Evolutionary conservation across 2,888 invertebrate genomes (phyloP).

Genomic region (Erebia ligea): DNA sequence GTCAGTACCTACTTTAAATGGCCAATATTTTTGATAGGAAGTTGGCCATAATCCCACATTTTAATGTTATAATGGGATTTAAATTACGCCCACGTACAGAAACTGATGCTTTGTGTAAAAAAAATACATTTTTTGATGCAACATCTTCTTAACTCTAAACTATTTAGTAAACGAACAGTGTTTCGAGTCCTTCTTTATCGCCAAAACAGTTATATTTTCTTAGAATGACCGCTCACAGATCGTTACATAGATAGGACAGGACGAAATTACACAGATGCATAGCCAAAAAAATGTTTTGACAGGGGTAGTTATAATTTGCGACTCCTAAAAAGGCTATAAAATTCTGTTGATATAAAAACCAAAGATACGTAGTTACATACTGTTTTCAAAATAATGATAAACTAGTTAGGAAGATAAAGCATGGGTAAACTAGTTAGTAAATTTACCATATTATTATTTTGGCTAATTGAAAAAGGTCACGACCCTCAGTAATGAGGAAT

Average conservation of each 20-base stretch:
- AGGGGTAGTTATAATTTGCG: conserved; percentile 51
- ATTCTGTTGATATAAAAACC: conserved; percentile 16
- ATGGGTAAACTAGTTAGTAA: too few species aligned
- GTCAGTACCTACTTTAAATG: too few species aligned
- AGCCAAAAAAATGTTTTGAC: conserved; percentile 41
- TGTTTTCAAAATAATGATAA: too few species aligned
- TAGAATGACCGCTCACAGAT: conserved; percentile 53
- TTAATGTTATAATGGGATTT: too few species aligned
- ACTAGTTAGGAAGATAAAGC: too few species aligned
- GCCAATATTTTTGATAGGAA: too few species aligned
- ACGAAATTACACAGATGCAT: conserved; percentile 37
- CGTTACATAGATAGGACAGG: conserved; percentile 51
- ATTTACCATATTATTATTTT: too few species aligned
- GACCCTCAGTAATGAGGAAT: too few species aligned
- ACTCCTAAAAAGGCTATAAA: conserved; percentile 43
- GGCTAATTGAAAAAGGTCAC: too few species aligned
- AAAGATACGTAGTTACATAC: neutral
- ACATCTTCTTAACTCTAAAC: conserved; percentile 10
- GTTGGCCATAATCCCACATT: too few species aligned
- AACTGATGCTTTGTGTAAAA: too few species aligned
- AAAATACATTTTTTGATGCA: neutral
- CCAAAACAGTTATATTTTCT: conserved; percentile 47
- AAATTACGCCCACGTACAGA: too few species aligned
- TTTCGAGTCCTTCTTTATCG: conserved; percentile 29
- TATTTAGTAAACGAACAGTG: conserved; percentile 41